A percentile compares a stretch with the other conserved stretches of the same genome.
phyloP scores from a whole-genome alignment of 2,888 invertebrate species.

The Trachelus tabidus region DNA sequence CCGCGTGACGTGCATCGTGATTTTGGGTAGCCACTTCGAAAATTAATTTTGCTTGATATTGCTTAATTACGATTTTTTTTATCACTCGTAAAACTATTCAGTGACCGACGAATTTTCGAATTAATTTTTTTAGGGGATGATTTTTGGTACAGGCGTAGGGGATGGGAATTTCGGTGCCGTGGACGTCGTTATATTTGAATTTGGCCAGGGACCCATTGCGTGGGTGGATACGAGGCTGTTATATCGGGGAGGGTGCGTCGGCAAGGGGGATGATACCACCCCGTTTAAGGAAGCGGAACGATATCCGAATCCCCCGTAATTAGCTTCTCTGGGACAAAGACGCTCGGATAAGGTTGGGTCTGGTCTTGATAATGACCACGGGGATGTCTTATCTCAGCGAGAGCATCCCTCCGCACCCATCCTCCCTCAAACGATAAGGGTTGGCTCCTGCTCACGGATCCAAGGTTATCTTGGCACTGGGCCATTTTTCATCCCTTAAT shows the following conservation, averaged over 20 bases:
- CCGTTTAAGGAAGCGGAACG: constrained; percentile 17
- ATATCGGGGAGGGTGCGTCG: neutral
- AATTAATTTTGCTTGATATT: neutral
- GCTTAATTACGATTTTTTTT: rapidly evolving
- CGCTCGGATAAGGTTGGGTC: constrained; percentile 14
- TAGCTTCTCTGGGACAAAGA: constrained; percentile 24
- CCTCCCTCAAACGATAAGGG: constrained; percentile 29
- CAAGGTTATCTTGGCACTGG: constrained; percentile 32
- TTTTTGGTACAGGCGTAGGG: neutral
- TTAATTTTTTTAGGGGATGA: neutral
- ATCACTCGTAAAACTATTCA: rapidly evolving
- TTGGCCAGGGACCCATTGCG: neutral
- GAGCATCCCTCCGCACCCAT: constrained; percentile 15
- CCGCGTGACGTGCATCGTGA: neutral
- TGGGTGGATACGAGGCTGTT: neutral
- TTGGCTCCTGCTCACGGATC: neutral
- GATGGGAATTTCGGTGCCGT: neutral
- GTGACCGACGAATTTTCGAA: neutral
- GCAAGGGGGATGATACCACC: neutral
- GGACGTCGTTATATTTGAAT: neutral
- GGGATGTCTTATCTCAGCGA: constrained; percentile 34
- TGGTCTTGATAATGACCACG: constrained; percentile 39
- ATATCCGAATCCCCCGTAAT: constrained; percentile 34
- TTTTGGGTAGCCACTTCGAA: neutral
- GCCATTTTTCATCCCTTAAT: constrained; percentile 54